phyloP scores from a whole-genome alignment of 92 coral and sea anemone genomes.

The Parazoanthus darwini region DNA sequence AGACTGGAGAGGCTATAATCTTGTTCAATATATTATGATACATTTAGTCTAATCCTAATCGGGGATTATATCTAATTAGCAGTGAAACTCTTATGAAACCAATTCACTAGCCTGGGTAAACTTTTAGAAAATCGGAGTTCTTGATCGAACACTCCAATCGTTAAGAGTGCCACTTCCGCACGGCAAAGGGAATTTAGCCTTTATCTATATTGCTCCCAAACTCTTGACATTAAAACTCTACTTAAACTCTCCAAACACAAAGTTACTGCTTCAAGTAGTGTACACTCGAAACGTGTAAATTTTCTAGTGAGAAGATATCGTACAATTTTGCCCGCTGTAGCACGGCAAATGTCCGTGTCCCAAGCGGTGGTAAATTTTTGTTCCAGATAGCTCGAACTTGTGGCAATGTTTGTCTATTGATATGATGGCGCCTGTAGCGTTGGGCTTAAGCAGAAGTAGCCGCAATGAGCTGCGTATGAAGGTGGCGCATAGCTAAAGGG shows the following conservation, averaged over 20 bases:
- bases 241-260: constrained; percentile 47
- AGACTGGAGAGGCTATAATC: constrained; percentile 41
- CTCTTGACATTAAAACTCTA: constrained; percentile 46
- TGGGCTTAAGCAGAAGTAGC: constrained; percentile 58
- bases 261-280: constrained; percentile 43
- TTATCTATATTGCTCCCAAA: constrained; percentile 55
- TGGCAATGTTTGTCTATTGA: constrained; percentile 45
- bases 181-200: constrained; percentile 64
- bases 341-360: constrained; percentile 16
- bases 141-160: constrained; percentile 73
- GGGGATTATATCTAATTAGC: constrained; percentile 87
- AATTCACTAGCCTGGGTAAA: constrained; percentile 77
- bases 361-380: constrained; percentile 22
- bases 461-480: constrained; percentile 49
- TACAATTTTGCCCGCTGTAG: constrained; percentile 3
- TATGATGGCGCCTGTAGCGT: constrained; percentile 52
- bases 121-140: constrained; percentile 70
- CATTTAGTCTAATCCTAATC: constrained; percentile 65
- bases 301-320: constrained; percentile 22
- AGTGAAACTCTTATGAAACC: constrained; percentile 75
- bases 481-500: constrained; percentile 70
- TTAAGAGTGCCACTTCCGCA: constrained; percentile 85
- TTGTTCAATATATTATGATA: constrained; percentile 55
- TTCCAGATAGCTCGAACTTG: background rate
- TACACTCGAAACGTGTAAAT: constrained; percentile 37